Base-by-base conservation (phyloP, 2,797 vertebrate genomes). In the Labeo calbasu region DNA sequence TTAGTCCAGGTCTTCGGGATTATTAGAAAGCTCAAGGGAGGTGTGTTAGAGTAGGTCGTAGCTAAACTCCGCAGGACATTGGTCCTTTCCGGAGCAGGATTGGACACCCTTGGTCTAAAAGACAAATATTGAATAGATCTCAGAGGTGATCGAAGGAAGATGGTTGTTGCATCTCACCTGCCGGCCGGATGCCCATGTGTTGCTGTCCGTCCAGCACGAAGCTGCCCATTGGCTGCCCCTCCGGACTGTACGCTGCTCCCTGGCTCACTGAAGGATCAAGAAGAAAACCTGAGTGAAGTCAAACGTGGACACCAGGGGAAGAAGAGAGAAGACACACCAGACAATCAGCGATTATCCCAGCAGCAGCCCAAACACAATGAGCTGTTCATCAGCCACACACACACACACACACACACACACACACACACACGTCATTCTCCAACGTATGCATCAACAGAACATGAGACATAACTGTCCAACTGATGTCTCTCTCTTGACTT, bases 251-350 rank as follows among this genome's bases (percentile, higher is more conserved):
- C 0, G 98, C 98, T 92, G 98, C 98, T 98, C 98, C 98, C 96
- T 99, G 98, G 96, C 98, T 99, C 97, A 99, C 98, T 99, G 98
- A 99, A 99, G 98, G 98, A 99, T 98, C 98, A 99, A 99, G 97
- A 99, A 99, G 98, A 99, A 99, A 99, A 98, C 98, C 98, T 99
- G 98, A 99, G 98, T 99, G 98, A 98, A 96, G 98, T 99, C 97
- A 99, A 94, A 97, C 95, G 96, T 96, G 96, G 98, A 98, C 96
- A 97, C 96, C 96, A 98, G 96, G 96, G 96, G 94, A 95, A 97
- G 97, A 98, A 96, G 97, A 99, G 96, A 98, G 95, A 98, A 98
- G 97, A 99, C 94, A 99, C 89, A 99, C 97, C 97, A 97, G 95
- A 99, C 97, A 96, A 98, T 99, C 97, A 99, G 97, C 97, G 97